These are phyloP conservation scores for Urosaurus nigricauda DNA, from an alignment of 2,797 vertebrate species.

Conservation along the genomic window DNA sequence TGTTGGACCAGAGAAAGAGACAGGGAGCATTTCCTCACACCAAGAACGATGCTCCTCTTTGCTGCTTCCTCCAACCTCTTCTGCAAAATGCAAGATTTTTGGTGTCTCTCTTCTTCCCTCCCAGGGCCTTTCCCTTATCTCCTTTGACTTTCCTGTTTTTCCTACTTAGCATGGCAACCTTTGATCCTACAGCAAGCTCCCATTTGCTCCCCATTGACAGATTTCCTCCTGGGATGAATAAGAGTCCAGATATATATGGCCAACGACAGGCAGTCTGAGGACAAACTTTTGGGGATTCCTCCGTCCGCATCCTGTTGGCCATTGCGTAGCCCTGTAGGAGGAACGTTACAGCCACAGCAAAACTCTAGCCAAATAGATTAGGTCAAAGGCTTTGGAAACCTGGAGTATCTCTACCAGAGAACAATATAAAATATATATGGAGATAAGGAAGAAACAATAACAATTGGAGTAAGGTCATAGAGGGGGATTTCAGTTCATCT, in stretches of 20 bases:
- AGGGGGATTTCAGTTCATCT: too few relatives aligned
- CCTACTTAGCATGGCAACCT: slow-evolving; percentile 31
- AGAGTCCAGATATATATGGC: slow-evolving; percentile 61
- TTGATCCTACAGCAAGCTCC: slow-evolving; percentile 43
- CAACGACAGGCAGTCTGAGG: slow-evolving; percentile 55
- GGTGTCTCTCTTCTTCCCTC: slow-evolving; percentile 44
- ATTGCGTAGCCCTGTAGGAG: not conserved
- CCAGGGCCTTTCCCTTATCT: slow-evolving; percentile 72
- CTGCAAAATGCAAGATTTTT: slow-evolving; percentile 44
- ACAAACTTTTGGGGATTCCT: slow-evolving; percentile 28
- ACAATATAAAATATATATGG: too few relatives aligned
- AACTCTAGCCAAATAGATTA: slow-evolving; percentile 26
- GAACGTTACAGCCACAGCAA: accelerated
- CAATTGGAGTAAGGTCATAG: too few relatives aligned
- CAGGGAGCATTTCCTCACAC: not conserved
- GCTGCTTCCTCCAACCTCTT: too few relatives aligned
- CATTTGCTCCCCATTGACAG: not conserved
- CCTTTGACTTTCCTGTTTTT: slow-evolving; percentile 76
- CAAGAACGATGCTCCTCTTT: not conserved
- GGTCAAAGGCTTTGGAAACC: not conserved
- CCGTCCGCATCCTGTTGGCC: not conserved
- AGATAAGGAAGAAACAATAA: too few relatives aligned
- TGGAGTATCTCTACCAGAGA: too few relatives aligned
- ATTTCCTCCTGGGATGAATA: slow-evolving; percentile 52
- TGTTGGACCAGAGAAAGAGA: too few relatives aligned